Base-by-base conservation (phyloP, 2,797 vertebrate species). In the Triplophysa yarkandensis region DNA sequence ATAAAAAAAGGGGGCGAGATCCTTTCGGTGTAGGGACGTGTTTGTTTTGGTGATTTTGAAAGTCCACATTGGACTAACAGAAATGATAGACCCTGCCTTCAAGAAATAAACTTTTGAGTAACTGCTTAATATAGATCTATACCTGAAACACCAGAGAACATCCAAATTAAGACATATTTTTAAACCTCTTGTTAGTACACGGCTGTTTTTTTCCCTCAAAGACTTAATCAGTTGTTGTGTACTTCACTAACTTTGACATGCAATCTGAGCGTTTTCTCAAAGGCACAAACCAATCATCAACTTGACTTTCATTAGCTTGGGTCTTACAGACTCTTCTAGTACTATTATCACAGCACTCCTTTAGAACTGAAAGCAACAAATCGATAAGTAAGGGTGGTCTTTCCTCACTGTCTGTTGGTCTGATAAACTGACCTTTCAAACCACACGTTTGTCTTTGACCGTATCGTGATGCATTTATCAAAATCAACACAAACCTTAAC, bases 241-340 rank as follows among this genome's bases (percentile, higher is more conserved):
- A 86, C 86, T 87, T 88, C 82, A 85, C 86, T 86, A 85, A 81
- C 81, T 85, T 82, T 87, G 87, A 88, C 85, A 85, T 68, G 2
- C 78, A 86, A 89, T 90, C 84, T 82, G 86, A 87, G 86, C 82
- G 78, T 83, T 74, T 44, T 82, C 83, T 84, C 86, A 87, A 89
- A 89, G 85, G 86, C 85, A 86, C 73, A 13, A 25, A 73, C 78
- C 36, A 77, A 65, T 71, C 81, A 86, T 85, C 81, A 71, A 81
- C 84, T 88, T 87, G 87, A 89, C 71, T 77, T 83, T 83, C 82
- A 71, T 54, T 83, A 76, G 76, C 83, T 84, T 80, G 27, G 6
- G 41, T 17, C 55, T 54, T 78, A 88, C 83, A 89, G 85, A 89
- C 86, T 79, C 82, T 81, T 83, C 30, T 81, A 72, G 61, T 65